Evolutionary conservation across 2,113 vertebrate species (phyloP).

Genomic region (Salvelinus sp.): DNA sequence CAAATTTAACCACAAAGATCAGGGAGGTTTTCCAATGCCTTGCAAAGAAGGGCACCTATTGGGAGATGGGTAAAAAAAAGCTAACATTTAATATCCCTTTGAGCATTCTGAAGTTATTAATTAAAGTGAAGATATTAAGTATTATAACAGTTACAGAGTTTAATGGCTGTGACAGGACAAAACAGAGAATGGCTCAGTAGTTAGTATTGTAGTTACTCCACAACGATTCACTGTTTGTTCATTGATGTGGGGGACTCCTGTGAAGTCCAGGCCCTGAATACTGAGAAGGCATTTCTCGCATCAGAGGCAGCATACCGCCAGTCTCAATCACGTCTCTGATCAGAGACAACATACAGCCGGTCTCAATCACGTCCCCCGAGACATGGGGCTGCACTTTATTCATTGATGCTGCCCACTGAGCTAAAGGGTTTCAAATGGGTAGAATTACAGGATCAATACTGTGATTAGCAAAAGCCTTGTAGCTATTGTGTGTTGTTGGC

Average conservation of each 20-base stretch:
- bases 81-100: no score
- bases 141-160: no score
- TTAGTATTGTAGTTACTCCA: no score
- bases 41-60: no score
- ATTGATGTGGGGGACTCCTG: constrained; percentile 44
- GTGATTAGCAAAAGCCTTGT: constrained; percentile 79
- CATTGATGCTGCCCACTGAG: constrained; percentile 69
- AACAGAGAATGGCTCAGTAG: no score
- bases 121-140: no score
- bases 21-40: no score
- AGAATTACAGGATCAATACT: constrained; percentile 77
- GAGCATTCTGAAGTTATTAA: no score
- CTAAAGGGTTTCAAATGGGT: constrained; percentile 76
- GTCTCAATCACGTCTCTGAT: constrained; percentile 53
- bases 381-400: constrained; percentile 64
- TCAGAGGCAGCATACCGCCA: background rate
- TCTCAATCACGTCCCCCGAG: constrained; percentile 66
- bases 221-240: constrained; percentile 54
- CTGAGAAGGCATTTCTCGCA: constrained; percentile 43
- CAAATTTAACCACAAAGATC: no score
- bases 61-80: no score
- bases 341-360: background rate
- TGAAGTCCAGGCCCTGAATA: constrained; percentile 56
- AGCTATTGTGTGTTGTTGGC: constrained; percentile 71
- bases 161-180: no score